phyloP scores from a whole-genome alignment of 2,113 vertebrate genomes.

The Gadus macrocephalus region DNA sequence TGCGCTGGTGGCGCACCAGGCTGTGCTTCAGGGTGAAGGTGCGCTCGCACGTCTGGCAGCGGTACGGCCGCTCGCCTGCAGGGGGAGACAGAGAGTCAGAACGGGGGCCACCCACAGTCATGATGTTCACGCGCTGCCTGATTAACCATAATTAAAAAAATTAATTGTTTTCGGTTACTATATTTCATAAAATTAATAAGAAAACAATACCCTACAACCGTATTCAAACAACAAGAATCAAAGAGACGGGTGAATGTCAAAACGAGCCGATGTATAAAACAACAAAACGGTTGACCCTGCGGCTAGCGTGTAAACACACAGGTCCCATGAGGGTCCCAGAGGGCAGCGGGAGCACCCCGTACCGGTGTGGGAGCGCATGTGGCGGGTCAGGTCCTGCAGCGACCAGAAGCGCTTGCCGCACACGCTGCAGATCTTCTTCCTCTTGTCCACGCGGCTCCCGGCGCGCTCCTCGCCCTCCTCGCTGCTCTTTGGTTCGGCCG shows the following conservation, averaged over 20 bases:
- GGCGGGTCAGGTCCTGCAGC: conserved; percentile 94
- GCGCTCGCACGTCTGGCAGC: conserved; percentile 91
- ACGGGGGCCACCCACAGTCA: too few species aligned
- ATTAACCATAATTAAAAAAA: too few species aligned
- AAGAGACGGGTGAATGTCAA: background rate
- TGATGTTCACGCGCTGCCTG: too few species aligned
- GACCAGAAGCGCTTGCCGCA: conserved; percentile 98
- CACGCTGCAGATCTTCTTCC: conserved; percentile 95
- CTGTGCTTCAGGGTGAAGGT: conserved; percentile 99
- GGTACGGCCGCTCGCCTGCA: conserved; percentile 90
- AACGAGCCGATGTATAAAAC: too few species aligned
- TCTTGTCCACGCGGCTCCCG: conserved; percentile 85
- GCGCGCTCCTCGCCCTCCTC: conserved; percentile 59
- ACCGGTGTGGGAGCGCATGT: conserved; percentile 99
- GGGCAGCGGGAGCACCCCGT: conserved; percentile 55
- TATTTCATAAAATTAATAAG: too few species aligned
- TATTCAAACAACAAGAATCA: background rate
- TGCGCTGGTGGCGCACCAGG: conserved; percentile 92
- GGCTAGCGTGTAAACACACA: too few species aligned
- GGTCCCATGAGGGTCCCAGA: too few species aligned
- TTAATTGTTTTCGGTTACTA: too few species aligned
- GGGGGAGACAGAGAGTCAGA: background rate
- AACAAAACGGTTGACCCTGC: too few species aligned
- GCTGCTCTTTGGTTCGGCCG: conserved; percentile 78
- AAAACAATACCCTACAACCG: too few species aligned